Conservation (phyloP, 2,113 vertebrate species). For the Lampris megalopsis region DNA sequence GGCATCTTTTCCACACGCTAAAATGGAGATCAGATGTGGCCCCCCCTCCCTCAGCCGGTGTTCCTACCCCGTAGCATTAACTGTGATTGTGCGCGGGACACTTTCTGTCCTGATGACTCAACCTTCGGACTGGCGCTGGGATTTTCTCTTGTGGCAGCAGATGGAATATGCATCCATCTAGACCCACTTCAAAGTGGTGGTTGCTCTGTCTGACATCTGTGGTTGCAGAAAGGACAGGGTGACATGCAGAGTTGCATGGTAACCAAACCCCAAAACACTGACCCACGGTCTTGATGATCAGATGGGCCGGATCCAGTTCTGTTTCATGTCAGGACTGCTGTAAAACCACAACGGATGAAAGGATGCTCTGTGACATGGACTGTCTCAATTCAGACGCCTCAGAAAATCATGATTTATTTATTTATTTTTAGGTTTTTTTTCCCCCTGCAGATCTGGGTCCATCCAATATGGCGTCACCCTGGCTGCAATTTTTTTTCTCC, state of each 20-base stretch:
- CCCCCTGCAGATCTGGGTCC: no score
- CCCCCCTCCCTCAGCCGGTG: constrained; percentile 38
- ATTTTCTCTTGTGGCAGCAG: constrained; percentile 49
- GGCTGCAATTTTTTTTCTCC: no score
- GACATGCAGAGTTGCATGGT: constrained; percentile 28
- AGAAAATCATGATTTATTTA: not conserved
- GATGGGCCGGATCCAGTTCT: constrained; percentile 22
- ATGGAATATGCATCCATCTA: constrained; percentile 46
- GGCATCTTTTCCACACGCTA: constrained; percentile 51
- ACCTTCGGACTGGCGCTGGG: constrained; percentile 24
- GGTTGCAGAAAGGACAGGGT: constrained; percentile 46
- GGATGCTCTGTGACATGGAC: not conserved
- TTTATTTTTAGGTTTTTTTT: no score
- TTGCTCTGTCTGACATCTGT: constrained; percentile 42
- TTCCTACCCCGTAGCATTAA: not conserved
- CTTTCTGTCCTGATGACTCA: constrained; percentile 62
- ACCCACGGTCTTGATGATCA: constrained; percentile 31
- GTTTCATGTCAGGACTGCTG: not conserved
- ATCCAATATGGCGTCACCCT: no score
- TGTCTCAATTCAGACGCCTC: constrained; percentile 3
- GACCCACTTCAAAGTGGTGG: constrained; percentile 62
- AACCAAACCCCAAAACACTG: constrained; percentile 46
- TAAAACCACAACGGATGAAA: constrained; percentile 4
- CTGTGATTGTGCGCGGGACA: constrained; percentile 50
- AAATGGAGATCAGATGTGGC: constrained; percentile 68